Evolutionary conservation across 2,888 invertebrate genomes (phyloP), one percentile per base, ranked within the genome.

Genomic region (Gymnocheta viridis): DNA sequence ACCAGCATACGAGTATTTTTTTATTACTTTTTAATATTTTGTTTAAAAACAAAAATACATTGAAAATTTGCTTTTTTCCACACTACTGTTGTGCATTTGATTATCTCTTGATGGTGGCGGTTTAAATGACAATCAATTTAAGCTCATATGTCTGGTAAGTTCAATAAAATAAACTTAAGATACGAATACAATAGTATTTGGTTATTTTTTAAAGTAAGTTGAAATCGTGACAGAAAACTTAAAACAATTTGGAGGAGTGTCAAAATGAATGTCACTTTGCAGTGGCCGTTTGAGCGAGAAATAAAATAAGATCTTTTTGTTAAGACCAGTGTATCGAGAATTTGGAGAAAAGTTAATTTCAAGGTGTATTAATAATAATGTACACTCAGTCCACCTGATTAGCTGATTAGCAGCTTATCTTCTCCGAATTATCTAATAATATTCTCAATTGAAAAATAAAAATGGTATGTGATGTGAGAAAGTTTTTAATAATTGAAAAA

Each of bases 171-270:
- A 56, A 66, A 60, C 22, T 12, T 35, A 19, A 35, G 19, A 47
- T 32, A 47, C 17, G 17, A 44, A 54, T n/a, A 0, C 29, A 44
- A 54, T 44, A 44, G 22, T 44, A 14, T 9, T 17, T 51, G 12
- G 32, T 24, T 60, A 49, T 17, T 24, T 60, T 49, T 51, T 60
- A 3, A 24, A 32, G 27, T 32, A 19, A 56, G 56, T 81, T 62
- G n/a, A 54, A 77, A 38, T 81, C 84, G 84, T 84, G 84, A 84
- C 77, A 67, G 41, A 69, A 72, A 77, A 73, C 54, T 77, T 56
- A 24, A 80, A 85, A 78, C 72, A 64, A 77, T 49, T 77, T 66
- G 86, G 78, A 86, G 86, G 86, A 85, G 86, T 86, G 85, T 85
- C 86, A 79, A 76, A 85, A 85, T 78, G 82, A 80, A 81, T 86